These are phyloP conservation scores for Sepiola atlantica DNA, from an alignment of 2,888 invertebrate species.

Conservation along the genomic window DNA sequence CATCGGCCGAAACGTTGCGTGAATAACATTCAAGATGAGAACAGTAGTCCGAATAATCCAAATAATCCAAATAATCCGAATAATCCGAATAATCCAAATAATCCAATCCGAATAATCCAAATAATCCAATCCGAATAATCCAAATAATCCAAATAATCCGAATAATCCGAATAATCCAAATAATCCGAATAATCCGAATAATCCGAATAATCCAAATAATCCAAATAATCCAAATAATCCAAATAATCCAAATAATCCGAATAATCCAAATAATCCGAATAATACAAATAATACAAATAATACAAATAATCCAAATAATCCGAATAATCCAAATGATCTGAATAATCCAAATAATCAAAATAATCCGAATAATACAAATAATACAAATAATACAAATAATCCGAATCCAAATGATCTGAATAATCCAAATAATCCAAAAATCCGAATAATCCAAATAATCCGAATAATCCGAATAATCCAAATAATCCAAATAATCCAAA, in stretches of 20 bases:
- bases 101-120: neutral
- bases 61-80: neutral
- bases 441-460: neutral
- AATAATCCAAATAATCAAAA: neutral
- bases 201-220: neutral
- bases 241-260: neutral
- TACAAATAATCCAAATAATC: neutral
- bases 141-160: neutral
- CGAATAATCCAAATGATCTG: neutral
- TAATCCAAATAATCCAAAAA: neutral
- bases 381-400: neutral
- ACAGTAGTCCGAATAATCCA: no score
- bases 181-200: neutral
- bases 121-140: neutral
- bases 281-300: neutral
- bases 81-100: neutral
- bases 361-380: neutral
- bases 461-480: neutral
- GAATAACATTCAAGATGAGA: no score
- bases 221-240: neutral
- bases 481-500: neutral
- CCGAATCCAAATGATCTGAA: no score
- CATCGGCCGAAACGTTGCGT: neutral
- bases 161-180: neutral
- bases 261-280: neutral